Conservation (phyloP, 2,888 invertebrate species). For the Lumbricus terrestris region DNA sequence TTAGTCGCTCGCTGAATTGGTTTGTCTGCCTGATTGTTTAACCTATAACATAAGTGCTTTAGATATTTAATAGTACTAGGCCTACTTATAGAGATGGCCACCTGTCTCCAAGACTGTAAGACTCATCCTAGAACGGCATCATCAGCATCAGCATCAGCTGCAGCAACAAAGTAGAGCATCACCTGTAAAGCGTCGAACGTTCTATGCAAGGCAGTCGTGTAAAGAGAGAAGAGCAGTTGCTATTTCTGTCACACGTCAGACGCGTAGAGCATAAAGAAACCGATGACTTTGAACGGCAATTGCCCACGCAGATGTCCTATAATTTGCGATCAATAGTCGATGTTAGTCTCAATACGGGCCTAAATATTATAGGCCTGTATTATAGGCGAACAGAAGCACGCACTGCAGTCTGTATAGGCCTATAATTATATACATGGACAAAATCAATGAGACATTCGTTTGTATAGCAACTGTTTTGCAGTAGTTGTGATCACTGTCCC, state of each 20-base stretch:
- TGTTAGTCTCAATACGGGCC: background rate
- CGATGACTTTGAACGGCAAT: background rate
- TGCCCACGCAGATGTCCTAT: background rate
- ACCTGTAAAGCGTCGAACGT: background rate
- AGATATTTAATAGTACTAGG: too few relatives aligned
- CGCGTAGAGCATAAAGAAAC: too few relatives aligned
- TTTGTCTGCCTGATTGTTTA: too few relatives aligned
- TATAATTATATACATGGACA: background rate
- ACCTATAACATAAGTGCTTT: too few relatives aligned
- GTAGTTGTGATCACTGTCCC: background rate
- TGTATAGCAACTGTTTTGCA: background rate
- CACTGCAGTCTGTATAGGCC: background rate
- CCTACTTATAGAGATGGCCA: too few relatives aligned
- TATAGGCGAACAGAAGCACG: background rate
- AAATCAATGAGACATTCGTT: background rate
- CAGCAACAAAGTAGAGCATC: background rate
- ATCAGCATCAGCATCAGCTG: background rate
- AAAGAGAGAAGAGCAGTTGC: too few relatives aligned
- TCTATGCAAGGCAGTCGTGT: background rate
- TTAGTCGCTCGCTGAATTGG: too few relatives aligned
- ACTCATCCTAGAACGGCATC: background rate
- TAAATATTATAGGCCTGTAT: too few relatives aligned
- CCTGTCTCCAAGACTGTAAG: too few relatives aligned
- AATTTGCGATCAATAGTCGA: background rate
- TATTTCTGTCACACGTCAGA: background rate